Evolutionary conservation across 2,113 vertebrate genomes (phyloP).

Genomic region (Meleagris gallopavo): DNA sequence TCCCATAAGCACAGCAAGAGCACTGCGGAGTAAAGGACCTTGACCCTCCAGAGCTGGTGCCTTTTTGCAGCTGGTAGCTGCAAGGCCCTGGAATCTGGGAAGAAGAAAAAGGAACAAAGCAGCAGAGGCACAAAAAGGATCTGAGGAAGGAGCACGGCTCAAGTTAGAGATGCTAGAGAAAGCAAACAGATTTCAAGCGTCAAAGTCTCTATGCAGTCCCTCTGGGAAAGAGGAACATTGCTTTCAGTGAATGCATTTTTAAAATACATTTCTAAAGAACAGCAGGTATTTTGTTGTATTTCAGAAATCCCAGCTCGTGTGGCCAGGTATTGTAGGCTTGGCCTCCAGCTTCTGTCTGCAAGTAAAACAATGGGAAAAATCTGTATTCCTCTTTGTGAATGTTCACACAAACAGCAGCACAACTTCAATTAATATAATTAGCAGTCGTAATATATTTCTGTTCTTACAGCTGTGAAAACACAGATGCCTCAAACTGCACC

Average conservation of each 20-base stretch:
- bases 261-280: background rate
- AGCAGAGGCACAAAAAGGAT: background rate
- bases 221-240: background rate
- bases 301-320: background rate
- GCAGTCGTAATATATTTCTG: background rate
- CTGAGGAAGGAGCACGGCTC: background rate
- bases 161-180: background rate
- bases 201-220: background rate
- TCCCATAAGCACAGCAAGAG: background rate
- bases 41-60: background rate
- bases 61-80: background rate
- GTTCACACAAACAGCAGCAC: conserved; percentile 26
- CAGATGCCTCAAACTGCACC: background rate
- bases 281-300: background rate
- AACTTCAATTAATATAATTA: conserved; percentile 66
- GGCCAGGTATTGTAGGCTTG: background rate
- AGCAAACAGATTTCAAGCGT: background rate
- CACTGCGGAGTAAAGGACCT: background rate
- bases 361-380: conserved; percentile 35
- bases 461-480: conserved; percentile 50
- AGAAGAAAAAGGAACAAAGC: background rate
- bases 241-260: background rate
- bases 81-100: background rate
- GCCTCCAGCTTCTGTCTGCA: background rate
- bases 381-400: conserved; percentile 34